These are phyloP conservation scores for Eupithecia centaureata DNA, from an alignment of 2,888 invertebrate genomes.

Conservation along the genomic window DNA sequence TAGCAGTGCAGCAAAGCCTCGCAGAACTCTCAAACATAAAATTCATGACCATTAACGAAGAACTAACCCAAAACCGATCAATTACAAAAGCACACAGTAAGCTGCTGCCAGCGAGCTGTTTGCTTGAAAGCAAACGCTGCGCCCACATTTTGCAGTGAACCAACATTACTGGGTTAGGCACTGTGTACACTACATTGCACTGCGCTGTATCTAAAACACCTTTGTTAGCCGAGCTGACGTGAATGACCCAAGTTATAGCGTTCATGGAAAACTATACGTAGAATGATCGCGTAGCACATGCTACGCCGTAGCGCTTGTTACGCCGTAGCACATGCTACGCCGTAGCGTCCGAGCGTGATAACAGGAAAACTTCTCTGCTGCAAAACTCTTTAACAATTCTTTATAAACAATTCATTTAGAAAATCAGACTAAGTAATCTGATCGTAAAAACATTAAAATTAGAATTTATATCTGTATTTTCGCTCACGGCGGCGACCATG, in stretches of 20 bases:
- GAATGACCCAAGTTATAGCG: slow-evolving; percentile 1
- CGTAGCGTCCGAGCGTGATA: not conserved
- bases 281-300: slow-evolving; percentile 2
- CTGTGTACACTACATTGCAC: slow-evolving; percentile 24
- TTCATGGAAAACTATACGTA: not conserved
- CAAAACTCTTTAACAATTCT: no score
- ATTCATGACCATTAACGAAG: slow-evolving; percentile 8
- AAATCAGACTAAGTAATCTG: no score
- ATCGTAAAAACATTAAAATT: no score
- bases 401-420: no score
- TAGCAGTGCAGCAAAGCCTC: no score
- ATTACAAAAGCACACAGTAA: slow-evolving; percentile 29
- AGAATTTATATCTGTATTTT: no score
- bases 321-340: slow-evolving; percentile 3
- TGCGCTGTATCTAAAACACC: slow-evolving; percentile 23
- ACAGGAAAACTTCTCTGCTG: no score
- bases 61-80: slow-evolving; percentile 19
- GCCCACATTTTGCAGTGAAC: slow-evolving; percentile 43
- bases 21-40: slow-evolving; percentile 1
- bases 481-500: no score
- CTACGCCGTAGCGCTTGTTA: slow-evolving; percentile 2
- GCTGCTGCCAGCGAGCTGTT: slow-evolving; percentile 27
- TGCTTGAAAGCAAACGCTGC: slow-evolving; percentile 41
- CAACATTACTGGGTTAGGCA: slow-evolving; percentile 34
- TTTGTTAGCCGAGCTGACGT: slow-evolving; percentile 14